Evolutionary conservation across 1,140 invertebrate species (phyloP).

Genomic region (Copidosoma floridanum): DNA sequence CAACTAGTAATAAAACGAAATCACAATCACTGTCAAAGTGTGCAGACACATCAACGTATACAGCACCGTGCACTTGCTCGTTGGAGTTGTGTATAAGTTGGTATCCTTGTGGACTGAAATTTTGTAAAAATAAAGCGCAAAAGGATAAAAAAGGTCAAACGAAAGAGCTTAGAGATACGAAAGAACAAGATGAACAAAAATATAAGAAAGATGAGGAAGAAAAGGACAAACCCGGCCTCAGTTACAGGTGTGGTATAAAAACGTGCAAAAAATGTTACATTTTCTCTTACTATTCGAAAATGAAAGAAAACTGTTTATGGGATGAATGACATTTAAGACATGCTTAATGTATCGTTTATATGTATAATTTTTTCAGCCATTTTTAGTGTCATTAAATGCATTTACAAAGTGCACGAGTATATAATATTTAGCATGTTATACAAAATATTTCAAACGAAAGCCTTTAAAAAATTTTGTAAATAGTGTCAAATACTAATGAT

Average conservation of each 20-base stretch:
- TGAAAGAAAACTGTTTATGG: conserved; percentile 84
- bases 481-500: too few species aligned
- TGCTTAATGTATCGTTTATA: conserved; percentile 23
- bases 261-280: conserved; percentile 87
- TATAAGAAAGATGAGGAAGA: conserved; percentile 80
- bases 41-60: conserved; percentile 64
- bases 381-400: neutral
- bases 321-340: conserved; percentile 69
- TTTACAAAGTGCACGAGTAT: neutral
- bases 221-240: conserved; percentile 60
- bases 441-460: conserved; percentile 12
- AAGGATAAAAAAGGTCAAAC: conserved; percentile 61
- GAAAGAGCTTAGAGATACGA: conserved; percentile 60
- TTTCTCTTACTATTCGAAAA: conserved; percentile 79
- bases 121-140: conserved; percentile 77
- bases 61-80: conserved; percentile 73
- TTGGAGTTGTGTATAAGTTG: conserved; percentile 79
- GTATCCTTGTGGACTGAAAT: conserved; percentile 92
- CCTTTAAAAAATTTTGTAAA: conserved; percentile 7
- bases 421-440: too few species aligned
- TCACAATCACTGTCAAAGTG: conserved; percentile 55
- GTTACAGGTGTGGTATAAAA: conserved; percentile 91
- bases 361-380: conserved; percentile 4
- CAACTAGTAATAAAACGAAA: conserved; percentile 39
- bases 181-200: conserved; percentile 71